Evolutionary conservation across 2,113 vertebrate genomes (phyloP), one percentile per base, ranked within the genome.

Genomic region (Eolophus roseicapilla): DNA sequence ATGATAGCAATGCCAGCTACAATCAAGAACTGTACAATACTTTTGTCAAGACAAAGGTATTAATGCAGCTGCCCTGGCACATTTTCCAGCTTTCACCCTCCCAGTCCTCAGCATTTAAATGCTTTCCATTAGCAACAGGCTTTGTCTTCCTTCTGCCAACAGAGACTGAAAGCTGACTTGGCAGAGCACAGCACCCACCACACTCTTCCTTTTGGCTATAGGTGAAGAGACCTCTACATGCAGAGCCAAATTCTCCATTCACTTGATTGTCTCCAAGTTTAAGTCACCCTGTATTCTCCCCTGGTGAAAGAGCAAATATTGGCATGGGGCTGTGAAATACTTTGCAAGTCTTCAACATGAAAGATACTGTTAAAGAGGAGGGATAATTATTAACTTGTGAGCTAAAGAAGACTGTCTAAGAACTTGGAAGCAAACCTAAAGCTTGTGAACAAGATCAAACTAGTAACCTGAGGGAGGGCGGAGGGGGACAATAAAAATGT

Each of bases 391-490:
- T 92, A 90, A 90, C 19, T 5, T 0, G 0, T 70, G 79, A 96
- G 76, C 79, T 90, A 52, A 71, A 88, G 79, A 14, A 93, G 71
- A 86, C 62, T 52, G 43, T 53, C 92, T 91, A 95, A 93, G 95
- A 96, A 97, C 87, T 64, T 96, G 95, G 95, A 96, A 95, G 35
- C 68, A 71, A 89, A 85, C 52, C 55, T 85, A 52, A 70, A 94
- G 90, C 67, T 39, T 84, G 47, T 44, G 80, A 93, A 75, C 95
- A 97, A 96, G 94, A 88, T 64, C 82, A 84, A 97, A 96, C 93
- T 78, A 83, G 95, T 86, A 86, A 96, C 85, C 55, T 83, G 75
- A 81, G 35, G 74, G 33, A 80, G 68, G 69, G 71, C 17, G 90
- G 67, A 88, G 43, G 2, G 81, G 50, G 69, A 86, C 80, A 92